Percentiles rank a stretch among this genome's conserved stretches.
Conservation (phyloP, 2,888 invertebrate genomes). For the Tinea semifulvella region DNA sequence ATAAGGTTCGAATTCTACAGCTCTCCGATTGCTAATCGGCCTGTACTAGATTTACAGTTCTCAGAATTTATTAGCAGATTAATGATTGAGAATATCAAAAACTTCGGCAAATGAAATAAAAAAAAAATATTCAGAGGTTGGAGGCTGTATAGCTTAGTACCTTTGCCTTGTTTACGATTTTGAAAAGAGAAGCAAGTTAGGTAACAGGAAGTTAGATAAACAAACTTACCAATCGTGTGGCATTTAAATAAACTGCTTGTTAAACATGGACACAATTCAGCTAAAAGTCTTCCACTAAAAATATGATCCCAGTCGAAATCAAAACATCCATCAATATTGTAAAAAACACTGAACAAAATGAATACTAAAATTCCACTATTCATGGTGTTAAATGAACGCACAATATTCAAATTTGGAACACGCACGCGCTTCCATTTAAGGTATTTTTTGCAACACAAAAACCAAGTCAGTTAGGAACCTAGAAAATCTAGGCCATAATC, state of each 20-base stretch:
- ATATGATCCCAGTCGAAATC: conserved; percentile 3
- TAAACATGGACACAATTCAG: not conserved
- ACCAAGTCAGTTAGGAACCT: too few species aligned
- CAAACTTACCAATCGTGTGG: conserved; percentile 33
- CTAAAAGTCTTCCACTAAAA: not conserved
- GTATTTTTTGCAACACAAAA: too few species aligned
- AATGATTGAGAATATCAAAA: too few species aligned
- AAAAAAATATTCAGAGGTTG: too few species aligned
- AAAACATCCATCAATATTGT: not conserved
- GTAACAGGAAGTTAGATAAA: not conserved
- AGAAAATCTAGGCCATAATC: too few species aligned
- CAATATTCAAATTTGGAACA: not conserved
- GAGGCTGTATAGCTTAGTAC: too few species aligned
- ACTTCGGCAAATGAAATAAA: too few species aligned
- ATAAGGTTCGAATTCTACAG: too few species aligned
- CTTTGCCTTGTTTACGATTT: not conserved
- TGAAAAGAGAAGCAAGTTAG: not conserved
- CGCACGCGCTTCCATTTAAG: not conserved
- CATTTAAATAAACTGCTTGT: conserved; percentile 33
- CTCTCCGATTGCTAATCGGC: too few species aligned
- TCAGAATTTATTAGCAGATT: too few species aligned
- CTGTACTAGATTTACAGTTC: too few species aligned
- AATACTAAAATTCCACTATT: not conserved
- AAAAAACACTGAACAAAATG: conserved; percentile 2
- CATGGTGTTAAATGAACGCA: not conserved